Base-by-base conservation (phyloP, 1,140 invertebrate genomes). In the Oscheius sp. region DNA sequence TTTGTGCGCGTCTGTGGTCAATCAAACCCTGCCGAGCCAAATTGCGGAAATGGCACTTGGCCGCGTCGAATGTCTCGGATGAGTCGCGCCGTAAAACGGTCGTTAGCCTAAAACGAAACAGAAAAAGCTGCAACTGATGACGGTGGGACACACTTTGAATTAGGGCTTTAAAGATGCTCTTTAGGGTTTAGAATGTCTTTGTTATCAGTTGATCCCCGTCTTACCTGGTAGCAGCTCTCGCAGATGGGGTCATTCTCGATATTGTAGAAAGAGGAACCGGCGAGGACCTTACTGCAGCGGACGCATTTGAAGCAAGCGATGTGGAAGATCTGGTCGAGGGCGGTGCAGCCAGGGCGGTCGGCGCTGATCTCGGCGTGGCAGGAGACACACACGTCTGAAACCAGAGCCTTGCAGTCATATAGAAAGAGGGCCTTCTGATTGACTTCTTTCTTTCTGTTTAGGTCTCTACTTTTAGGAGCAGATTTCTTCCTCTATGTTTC, bases 291-390 rank as follows among this genome's bases (percentile, higher is more conserved):
- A 15, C 52, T 55, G 84, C 95, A 98, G 64, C 91, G 89, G 76
- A 90, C 89, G 84, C 95, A 98, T 32, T 90, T 91, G 83, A 99
- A 98, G 82, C 95, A 98, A 75, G 89, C 88, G 31, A 96, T 92
- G 85, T 98, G 95, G 84, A 94, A 98, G 58, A 97, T 90, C 72
- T 94, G 91, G 78, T 94, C 92, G 92, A 97, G 94, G 1, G 95
- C 94, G 18, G 93, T 77, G 68, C 76, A 77, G 31, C 76, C 76
- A 34, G 76, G 76, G 15, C 67, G 45, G 26, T 72, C 58, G 7
- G 32, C 52, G 26, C 38, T 73, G 49, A 77, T 77, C 29, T 67
- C 68, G 46, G 63, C 58, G 28, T 62, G 52, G 31, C 76, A 77
- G 26, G 52, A 38, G 26, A 72, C 74, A 38, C 76, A 77, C 28